Base-by-base conservation (phyloP, 2,113 vertebrate species). In the Setophaga petechia region DNA sequence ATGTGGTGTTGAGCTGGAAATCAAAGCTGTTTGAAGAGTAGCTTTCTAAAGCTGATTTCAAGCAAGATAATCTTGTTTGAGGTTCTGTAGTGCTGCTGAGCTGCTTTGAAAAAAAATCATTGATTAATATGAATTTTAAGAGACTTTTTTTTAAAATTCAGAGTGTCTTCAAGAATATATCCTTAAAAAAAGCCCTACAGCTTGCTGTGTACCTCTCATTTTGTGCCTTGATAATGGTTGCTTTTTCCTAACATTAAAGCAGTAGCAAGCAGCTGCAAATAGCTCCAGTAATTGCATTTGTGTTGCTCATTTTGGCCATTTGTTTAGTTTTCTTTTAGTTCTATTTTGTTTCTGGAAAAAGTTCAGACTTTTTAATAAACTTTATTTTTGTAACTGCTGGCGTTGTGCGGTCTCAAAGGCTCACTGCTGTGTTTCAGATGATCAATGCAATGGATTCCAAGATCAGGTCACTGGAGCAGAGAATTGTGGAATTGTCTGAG, bases 361-460 rank as follows among this genome's bases (percentile, higher is more conserved):
- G 16, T 71, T 88, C 37, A 58, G 52, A 6, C 23, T 65, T 68
- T 61, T 27, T 47, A 7, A 30, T 23, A 47, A 61, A 46, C 11
- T 7, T 68, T 44, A 22, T 55, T 91, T 90, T 77, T 65, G 37
- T 78, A 71, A 57, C 61, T 2, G 5, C 28, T 72, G 8, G 12
- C 8, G 0, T 66, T 59, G 46, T 54, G 35, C 74, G 15, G 25
- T 84, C 84, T 94, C 77, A 93, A 85, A 89, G 87, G 58, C 44
- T 59, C 30, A 11, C 57, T 87, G 37, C 80, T 97, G 61, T 97
- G 46, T 98, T 98, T 94, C 96, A 99, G 99, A 99, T 99, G 95
- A 99, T 99, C 97, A 99, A 99, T 95, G 99, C 99, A 22, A 99
- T 99, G 99, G 99, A 99, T 94, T 99, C 99, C 3, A 99, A 99